Base-by-base conservation (phyloP, 2,888 invertebrate genomes). In the Suillia variegata region DNA sequence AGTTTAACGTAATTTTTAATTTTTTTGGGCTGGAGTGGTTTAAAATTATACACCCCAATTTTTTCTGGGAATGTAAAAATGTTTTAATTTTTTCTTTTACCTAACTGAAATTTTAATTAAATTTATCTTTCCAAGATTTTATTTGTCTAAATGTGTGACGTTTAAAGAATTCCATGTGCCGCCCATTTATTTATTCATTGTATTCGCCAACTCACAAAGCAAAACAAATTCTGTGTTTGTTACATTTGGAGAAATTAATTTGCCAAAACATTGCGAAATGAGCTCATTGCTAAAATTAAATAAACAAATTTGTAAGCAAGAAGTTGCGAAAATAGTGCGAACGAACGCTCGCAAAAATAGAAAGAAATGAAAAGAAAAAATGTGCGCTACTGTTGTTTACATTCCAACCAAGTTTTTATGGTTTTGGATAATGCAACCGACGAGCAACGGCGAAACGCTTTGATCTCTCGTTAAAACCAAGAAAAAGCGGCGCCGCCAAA, bases 391-490 rank as follows among this genome's bases (percentile, higher is more conserved):
- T n/a, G 12, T 26, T 52, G 52, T 52, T 52, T 52, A 52, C 52
- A 52, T 34, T 52, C 33, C 31, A 31, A 20, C 52, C 52, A 52
- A 52, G 34, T 18, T 52, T 52, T 52, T 33, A 52, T 52, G 52
- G 52, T 52, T 52, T 52, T 15, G 34, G 10, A 51, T 1, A n/a
- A 34, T 52, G 52, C 52, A 52, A 52, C 52, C 52, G 6, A 13
- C 34, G 13, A 38, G 12, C 6, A 38, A 38, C 38, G n/a, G 38
- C 38, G 18, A 5, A 45, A 45, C 45, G 45, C 45, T 20, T 45
- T 38, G 38, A 38, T 38, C 38, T 38, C 38, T n/a, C 6, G 4
- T 10, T 8, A 8, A 13, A n/a, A 10, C 6, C 13, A 8, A 38
- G 38, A 38, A 38, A 51, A n/a, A 51, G 31, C 50, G 50, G 24